Evolutionary conservation across 2,888 invertebrate genomes (phyloP).

Genomic region (Synanthedon vespiformis): DNA sequence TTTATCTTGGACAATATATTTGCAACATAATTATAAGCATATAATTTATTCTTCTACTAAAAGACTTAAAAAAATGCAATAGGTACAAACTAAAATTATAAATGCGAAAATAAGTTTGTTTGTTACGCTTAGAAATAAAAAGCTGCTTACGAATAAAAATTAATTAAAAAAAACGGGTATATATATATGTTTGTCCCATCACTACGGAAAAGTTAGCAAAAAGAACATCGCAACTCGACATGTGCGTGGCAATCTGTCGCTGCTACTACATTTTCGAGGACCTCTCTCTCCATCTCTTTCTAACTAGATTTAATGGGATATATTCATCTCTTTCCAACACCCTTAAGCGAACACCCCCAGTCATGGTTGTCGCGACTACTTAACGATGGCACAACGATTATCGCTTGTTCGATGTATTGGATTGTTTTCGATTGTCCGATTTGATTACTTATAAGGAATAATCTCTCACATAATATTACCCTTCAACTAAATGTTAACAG

Average conservation of each 20-base stretch:
- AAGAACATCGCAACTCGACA: conserved; percentile 66
- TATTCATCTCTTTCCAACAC: conserved; percentile 25
- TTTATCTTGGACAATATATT: no score
- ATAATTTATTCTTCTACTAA: no score
- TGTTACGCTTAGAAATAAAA: no score
- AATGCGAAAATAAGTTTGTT: no score
- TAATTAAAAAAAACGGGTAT: not conserved
- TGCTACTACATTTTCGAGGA: conserved; percentile 40
- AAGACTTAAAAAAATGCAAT: no score
- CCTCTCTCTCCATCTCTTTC: conserved; percentile 22
- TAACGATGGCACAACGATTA: conserved; percentile 47
- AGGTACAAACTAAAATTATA: no score
- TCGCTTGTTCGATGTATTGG: conserved; percentile 50
- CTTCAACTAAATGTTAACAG: no score
- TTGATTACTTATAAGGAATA: conserved; percentile 11
- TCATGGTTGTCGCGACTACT: conserved; percentile 50
- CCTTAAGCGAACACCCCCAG: conserved; percentile 16
- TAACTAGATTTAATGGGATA: conserved; percentile 7
- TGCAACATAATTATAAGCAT: no score
- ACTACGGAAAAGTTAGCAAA: conserved; percentile 41
- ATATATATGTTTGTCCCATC: conserved; percentile 10
- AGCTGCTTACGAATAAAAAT: no score
- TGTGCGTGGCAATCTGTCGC: conserved; percentile 69
- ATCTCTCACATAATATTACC: no score
- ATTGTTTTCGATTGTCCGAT: conserved; percentile 56